phyloP scores from a whole-genome alignment of 2,888 invertebrate genomes.

The Anthophora plumipes region DNA sequence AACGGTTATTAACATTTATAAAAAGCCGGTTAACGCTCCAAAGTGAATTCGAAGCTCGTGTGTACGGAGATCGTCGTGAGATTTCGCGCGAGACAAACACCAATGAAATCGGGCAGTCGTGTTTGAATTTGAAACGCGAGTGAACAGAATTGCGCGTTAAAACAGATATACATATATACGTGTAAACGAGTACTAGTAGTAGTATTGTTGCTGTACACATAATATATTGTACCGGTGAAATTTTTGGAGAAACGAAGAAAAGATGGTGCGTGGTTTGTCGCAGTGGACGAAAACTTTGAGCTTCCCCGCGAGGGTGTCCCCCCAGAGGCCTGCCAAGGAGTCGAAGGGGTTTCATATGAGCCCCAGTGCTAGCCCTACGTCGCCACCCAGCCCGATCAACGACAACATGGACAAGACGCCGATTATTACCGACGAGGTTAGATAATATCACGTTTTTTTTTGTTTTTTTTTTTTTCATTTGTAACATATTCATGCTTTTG shows the following conservation, averaged over 20 bases:
- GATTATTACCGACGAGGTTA: conserved; percentile 82
- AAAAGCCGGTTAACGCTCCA: conserved; percentile 11
- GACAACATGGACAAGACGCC: conserved; percentile 82
- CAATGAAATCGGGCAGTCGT: not conserved
- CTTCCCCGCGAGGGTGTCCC: conserved; percentile 94
- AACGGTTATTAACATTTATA: conserved; percentile 44
- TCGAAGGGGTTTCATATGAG: conserved; percentile 84
- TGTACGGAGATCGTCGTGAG: not conserved
- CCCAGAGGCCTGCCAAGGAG: conserved; percentile 92
- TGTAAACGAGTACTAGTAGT: not conserved
- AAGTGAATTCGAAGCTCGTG: conserved; percentile 20
- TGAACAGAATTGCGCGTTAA: conserved; percentile 22
- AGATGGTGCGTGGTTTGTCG: conserved; percentile 94
- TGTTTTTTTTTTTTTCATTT: not conserved
- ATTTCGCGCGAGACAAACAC: conserved; percentile 24
- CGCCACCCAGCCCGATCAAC: conserved; percentile 82
- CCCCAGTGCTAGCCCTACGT: conserved; percentile 85
- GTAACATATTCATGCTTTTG: conserved; percentile 4
- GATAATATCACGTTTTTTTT: conserved; percentile 39
- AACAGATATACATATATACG: not conserved
- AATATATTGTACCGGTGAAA: conserved; percentile 29
- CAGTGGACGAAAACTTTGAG: conserved; percentile 97
- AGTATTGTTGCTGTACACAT: not conserved
- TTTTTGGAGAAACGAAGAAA: conserved; percentile 66
- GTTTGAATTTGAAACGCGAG: conserved; percentile 31